Percentiles rank a stretch among this genome's conserved stretches.
Evolutionary conservation across 2,113 vertebrate genomes (phyloP).

Genomic region (Bathybates hornii): DNA sequence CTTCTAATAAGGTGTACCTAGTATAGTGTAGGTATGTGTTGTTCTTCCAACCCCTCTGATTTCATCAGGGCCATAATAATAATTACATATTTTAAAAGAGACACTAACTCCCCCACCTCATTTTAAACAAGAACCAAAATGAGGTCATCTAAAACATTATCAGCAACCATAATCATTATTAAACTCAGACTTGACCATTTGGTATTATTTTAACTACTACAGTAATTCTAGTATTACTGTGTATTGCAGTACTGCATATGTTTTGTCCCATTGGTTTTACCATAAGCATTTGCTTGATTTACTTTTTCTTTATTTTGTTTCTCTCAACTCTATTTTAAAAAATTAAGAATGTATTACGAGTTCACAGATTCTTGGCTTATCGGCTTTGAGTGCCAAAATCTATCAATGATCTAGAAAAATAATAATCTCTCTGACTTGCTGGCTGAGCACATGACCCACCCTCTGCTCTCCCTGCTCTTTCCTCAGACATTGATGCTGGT

Average conservation of each 20-base stretch:
- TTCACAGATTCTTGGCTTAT: not conserved
- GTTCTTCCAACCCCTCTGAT: not conserved
- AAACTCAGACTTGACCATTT: not conserved
- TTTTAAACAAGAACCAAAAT: not conserved
- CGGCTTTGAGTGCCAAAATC: not conserved
- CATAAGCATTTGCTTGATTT: not conserved
- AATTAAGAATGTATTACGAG: not conserved
- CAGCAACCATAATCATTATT: not conserved
- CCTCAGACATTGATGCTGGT: conserved; percentile 72
- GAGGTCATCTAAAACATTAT: not conserved
- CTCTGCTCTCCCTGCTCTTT: not conserved
- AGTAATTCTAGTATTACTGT: not conserved
- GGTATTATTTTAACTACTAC: not conserved
- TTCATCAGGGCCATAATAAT: not conserved
- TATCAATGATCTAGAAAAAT: not conserved
- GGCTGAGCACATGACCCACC: not conserved
- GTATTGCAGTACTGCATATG: not conserved
- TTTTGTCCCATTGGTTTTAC: not conserved
- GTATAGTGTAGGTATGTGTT: not conserved
- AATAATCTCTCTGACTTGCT: not conserved
- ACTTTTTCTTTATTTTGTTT: not conserved
- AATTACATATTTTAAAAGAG: not conserved
- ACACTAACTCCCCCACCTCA: not conserved
- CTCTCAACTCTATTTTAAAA: not conserved
- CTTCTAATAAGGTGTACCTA: not conserved